A percentile compares a stretch with the other conserved stretches of the same genome.
These are phyloP conservation scores for Muraenolepis orangiensis DNA, from an alignment of 2,797 vertebrate species.

Conservation along the genomic window DNA sequence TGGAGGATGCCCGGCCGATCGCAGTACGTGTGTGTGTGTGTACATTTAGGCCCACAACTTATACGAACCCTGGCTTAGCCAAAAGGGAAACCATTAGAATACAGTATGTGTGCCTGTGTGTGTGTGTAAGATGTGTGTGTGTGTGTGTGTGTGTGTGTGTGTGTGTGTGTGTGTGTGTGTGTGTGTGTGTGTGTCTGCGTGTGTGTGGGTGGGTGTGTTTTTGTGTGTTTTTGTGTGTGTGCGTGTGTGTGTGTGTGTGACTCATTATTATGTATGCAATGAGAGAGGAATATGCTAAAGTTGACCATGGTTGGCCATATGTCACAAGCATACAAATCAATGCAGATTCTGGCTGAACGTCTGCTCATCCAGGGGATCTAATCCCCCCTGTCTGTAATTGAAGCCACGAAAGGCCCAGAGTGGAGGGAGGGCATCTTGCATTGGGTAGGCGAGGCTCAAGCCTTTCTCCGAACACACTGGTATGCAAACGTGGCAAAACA, in stretches of 20 bases:
- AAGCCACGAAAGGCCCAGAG: constrained; percentile 52
- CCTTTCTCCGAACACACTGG: constrained; percentile 51
- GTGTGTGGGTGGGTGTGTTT: too few relatives aligned
- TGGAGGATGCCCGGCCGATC: constrained; percentile 58
- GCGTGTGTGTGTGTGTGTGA: not conserved
- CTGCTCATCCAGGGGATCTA: constrained; percentile 29
- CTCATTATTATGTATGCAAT: constrained; percentile 16
- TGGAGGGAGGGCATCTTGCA: constrained; percentile 49
- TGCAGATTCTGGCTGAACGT: not conserved
- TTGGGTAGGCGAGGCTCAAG: constrained; percentile 48
- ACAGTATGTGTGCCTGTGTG: constrained; percentile 9
- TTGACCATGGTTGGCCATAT: constrained; percentile 12
- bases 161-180: not conserved
- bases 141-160: not conserved
- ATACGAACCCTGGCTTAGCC: constrained; percentile 5
- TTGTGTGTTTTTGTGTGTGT: not conserved
- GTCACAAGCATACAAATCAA: constrained; percentile 9
- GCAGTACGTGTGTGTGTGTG: constrained; percentile 27
- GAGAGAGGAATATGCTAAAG: constrained; percentile 25
- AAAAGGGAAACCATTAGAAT: constrained; percentile 28
- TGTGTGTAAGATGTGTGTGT: too few relatives aligned
- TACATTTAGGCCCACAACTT: constrained; percentile 27
- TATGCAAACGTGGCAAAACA: constrained; percentile 42
- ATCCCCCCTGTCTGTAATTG: constrained; percentile 50
- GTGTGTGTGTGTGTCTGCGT: not conserved